These are phyloP conservation scores for pig (Sus scrofa) DNA, from an alignment of 2,113 vertebrate species.

Conservation along the genomic window DNA sequence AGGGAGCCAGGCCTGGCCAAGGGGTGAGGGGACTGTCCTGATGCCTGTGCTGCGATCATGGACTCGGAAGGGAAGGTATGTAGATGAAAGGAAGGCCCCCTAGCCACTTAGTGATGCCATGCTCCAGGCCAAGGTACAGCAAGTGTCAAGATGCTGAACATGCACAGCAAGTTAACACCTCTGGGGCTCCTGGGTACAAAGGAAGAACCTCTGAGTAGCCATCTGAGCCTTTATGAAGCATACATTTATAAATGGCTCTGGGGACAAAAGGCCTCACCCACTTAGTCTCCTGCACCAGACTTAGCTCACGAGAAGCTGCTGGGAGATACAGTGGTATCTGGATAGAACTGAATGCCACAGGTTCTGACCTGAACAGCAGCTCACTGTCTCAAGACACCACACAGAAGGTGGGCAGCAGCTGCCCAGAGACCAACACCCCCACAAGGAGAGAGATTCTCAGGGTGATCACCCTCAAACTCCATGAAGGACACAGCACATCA, in stretches of 20 bases:
- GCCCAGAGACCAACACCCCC: no score
- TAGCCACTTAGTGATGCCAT: fast-evolving
- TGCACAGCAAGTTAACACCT: neutral
- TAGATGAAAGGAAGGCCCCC: neutral
- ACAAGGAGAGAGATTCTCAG: neutral
- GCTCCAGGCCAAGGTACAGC: neutral
- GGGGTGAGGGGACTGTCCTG: neutral
- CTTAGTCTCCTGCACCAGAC: neutral
- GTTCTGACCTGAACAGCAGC: neutral
- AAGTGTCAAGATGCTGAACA: neutral
- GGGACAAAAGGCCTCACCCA: neutral
- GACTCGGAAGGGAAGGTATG: neutral
- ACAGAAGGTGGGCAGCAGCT: neutral
- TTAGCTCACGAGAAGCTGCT: neutral
- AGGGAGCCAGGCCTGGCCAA: neutral
- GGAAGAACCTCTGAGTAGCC: neutral
- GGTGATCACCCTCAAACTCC: neutral
- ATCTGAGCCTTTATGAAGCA: neutral
- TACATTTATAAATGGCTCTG: neutral
- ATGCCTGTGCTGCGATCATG: fast-evolving
- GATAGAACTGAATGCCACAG: neutral
- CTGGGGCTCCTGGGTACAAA: neutral
- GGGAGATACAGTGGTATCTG: neutral
- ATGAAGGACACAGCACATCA: neutral
- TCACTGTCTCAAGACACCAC: neutral